phyloP scores from a whole-genome alignment of 1,140 invertebrate species.

The Orius insidiosus region DNA sequence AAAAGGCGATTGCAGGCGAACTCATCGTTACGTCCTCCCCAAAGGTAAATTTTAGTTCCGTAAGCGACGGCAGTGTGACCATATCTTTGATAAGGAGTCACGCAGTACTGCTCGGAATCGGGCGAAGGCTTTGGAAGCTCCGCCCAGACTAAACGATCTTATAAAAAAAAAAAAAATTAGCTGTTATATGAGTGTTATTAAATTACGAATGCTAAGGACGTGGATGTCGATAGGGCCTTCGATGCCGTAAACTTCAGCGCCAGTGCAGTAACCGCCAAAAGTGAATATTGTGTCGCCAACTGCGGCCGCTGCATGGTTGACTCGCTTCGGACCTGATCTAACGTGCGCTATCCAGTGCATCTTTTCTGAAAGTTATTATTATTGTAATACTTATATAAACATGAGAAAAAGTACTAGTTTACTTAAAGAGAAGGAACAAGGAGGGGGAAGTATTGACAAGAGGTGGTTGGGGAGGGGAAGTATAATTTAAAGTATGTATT shows the following conservation, averaged over 20 bases:
- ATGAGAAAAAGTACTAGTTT: too few species aligned
- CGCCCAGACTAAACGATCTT: slow-evolving; percentile 33
- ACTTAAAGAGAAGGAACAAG: too few species aligned
- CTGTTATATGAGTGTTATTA: not conserved
- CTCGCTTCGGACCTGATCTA: slow-evolving; percentile 57
- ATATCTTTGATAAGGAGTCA: slow-evolving; percentile 45
- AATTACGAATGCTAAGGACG: slow-evolving; percentile 58
- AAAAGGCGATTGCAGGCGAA: slow-evolving; percentile 60
- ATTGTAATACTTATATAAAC: too few species aligned
- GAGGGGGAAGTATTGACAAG: too few species aligned
- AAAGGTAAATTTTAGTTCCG: slow-evolving; percentile 60
- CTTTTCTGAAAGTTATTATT: too few species aligned
- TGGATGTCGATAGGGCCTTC: slow-evolving; percentile 69
- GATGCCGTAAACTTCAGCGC: slow-evolving; percentile 52
- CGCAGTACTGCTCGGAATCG: slow-evolving; percentile 19
- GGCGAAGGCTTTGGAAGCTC: slow-evolving; percentile 23
- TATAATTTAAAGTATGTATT: too few species aligned
- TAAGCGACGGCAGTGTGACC: slow-evolving; percentile 75
- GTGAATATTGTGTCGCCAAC: slow-evolving; percentile 67
- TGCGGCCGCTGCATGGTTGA: slow-evolving; percentile 82
- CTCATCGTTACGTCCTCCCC: slow-evolving; percentile 79
- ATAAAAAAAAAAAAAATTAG: slow-evolving; percentile 18
- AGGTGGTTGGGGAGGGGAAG: too few species aligned
- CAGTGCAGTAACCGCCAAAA: slow-evolving; percentile 79
- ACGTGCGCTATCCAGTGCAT: slow-evolving; percentile 57